Evolutionary conservation across 2,113 vertebrate genomes (phyloP), one percentile per base, ranked within the genome.

Genomic region (Pelmatolapia mariae): DNA sequence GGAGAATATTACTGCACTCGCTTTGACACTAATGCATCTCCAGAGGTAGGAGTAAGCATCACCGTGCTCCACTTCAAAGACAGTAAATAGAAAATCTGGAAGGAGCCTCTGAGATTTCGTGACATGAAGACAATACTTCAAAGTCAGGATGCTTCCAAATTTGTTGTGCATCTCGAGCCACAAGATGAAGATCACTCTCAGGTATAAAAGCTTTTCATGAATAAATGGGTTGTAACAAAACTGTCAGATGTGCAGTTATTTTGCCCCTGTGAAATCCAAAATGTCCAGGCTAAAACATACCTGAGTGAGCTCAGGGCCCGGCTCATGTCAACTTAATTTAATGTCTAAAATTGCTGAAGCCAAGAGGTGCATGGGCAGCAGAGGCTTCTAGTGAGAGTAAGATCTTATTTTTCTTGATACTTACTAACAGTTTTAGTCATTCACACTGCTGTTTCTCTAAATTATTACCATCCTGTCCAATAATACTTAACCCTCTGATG

Each of bases 141-240:
- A 87, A 88, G 86, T 88, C 66, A 9, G 45, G 54, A 80, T 81
- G 53, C 57, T 76, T 89, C 71, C 80, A 80, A 84, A 82, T 84
- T 16, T 87, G 68, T 59, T 31, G 43, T 38, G 57, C 38, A 71
- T 84, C 24, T 36, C 16, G 1, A 4, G 83, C n/a, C 59, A 10
- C 10, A 8, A 56, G 53, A 89, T 78, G 54, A 85, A 88, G 47
- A 88, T 54, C 73, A 13, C 68, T 38, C 26, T 19, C 36, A 22
- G 68, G 36, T 80, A 50, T 40, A 40, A 79, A 68, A 80, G 47
- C 63, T 63, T 86, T 84, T 78, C 40, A 76, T 18, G 50, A 36
- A 71, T 29, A 59, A 73, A 80, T 22, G 38, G 50, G 16, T 29
- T 63, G 53, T 50, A 87, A 73, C 54, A 53, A 83, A 89, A 66